Evolutionary conservation across 2,888 invertebrate genomes (phyloP), one percentile per base, ranked within the genome.

Genomic region (Lasioglossum leucozonium): DNA sequence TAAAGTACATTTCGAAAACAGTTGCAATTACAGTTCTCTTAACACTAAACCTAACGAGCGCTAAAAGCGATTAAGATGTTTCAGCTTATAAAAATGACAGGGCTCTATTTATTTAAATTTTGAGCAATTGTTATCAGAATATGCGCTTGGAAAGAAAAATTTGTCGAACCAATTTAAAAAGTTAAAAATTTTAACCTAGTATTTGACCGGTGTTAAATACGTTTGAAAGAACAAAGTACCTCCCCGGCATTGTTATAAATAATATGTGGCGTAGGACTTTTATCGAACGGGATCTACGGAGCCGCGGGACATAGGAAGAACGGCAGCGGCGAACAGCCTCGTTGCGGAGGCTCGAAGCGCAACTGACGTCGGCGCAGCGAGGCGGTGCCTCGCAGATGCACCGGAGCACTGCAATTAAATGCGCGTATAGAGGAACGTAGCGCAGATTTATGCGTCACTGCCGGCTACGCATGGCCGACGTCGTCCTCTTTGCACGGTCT

Each of bases 361-460:
- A 85, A 82, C 82, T 69, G 88, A 81, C 87, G 79, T 80, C 79
- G 76, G 65, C 73, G 84, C 77, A 37, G 72, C 75, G 71, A 72
- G 81, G 79, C 81, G 77, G 82, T 84, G 81, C 73, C 78, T 73
- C 84, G 74, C 79, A 62, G 87, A 81, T 69, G 82, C 77, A 77
- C 77, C 87, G 83, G 72, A 82, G 82, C 91, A 89, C 92, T 91
- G 92, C 90, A 91, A 91, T 91, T 91, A 91, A 91, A 92, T 86
- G 90, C 86, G 84, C 85, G 84, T 82, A 82, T 79, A 85, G 75
- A 78, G 82, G 87, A 84, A 83, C 86, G 86, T 77, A 79, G 77
- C 55, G 73, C 83, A 87, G 90, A 91, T 91, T 91, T 91, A 91
- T 91, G 91, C 89, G 81, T 89, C 88, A 92, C 91, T 91, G 91